phyloP scores from a whole-genome alignment of 1,140 invertebrate genomes.

The Nasonia longicornis region DNA sequence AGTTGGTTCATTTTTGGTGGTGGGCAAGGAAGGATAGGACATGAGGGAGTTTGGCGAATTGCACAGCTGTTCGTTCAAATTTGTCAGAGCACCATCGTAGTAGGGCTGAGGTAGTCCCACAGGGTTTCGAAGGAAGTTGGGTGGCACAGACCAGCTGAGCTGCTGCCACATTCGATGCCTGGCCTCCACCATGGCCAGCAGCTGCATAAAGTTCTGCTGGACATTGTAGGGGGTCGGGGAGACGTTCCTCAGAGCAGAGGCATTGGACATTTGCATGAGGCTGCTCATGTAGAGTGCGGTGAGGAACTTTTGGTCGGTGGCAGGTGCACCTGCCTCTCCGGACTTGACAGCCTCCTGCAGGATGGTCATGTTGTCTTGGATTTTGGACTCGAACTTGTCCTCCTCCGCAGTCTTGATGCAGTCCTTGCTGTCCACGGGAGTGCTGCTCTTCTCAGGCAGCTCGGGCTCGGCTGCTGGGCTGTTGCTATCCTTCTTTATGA shows the following conservation, averaged over 20 bases:
- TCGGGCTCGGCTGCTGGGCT: slow-evolving; percentile 11
- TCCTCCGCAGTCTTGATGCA: slow-evolving; percentile 49
- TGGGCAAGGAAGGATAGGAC: slow-evolving; percentile 61
- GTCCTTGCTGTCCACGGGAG: slow-evolving; percentile 29
- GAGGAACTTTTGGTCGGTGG: slow-evolving; percentile 72
- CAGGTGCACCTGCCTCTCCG: slow-evolving; percentile 64
- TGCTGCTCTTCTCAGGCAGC: slow-evolving; percentile 16
- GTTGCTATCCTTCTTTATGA: slow-evolving; percentile 65
- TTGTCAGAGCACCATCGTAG: slow-evolving; percentile 59
- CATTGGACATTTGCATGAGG: slow-evolving; percentile 66
- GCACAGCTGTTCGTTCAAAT: slow-evolving; percentile 61
- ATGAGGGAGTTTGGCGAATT: slow-evolving; percentile 60
- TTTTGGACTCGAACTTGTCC: slow-evolving; percentile 50
- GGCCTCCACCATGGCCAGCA: slow-evolving; percentile 66
- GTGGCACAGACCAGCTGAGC: slow-evolving; percentile 63
- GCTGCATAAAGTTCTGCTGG: slow-evolving; percentile 65
- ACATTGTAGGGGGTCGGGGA: slow-evolving; percentile 58
- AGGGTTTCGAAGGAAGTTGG: slow-evolving; percentile 60
- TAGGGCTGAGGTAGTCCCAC: slow-evolving; percentile 62
- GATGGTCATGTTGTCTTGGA: slow-evolving; percentile 63
- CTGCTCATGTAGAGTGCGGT: slow-evolving; percentile 75
- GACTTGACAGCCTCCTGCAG: slow-evolving; percentile 63
- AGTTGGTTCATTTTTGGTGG: slow-evolving; percentile 62
- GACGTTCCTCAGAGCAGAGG: slow-evolving; percentile 58
- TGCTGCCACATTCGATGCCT: slow-evolving; percentile 69